Evolutionary conservation across 2,888 invertebrate genomes (phyloP).

Genomic region (Polyommatus iphigenia): DNA sequence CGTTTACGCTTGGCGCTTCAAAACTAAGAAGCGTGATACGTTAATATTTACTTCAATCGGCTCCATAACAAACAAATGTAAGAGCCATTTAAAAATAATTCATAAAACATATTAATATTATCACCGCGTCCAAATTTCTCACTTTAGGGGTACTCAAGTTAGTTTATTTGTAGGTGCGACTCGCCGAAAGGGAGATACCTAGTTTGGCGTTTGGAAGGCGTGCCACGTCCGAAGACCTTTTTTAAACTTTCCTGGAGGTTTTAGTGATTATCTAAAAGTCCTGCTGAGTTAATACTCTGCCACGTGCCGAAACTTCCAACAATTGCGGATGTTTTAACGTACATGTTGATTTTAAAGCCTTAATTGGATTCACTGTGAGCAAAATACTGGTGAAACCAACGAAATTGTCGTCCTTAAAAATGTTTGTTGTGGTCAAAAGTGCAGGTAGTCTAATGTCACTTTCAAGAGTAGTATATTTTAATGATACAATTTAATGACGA

Average conservation of each 20-base stretch:
- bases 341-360: background rate
- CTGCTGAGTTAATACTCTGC: background rate
- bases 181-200: constrained; percentile 74
- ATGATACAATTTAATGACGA: too few relatives aligned
- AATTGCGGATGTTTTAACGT: background rate
- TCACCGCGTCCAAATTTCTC: constrained; percentile 14
- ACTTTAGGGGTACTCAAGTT: constrained; percentile 44
- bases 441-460: too few relatives aligned
- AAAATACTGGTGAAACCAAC: background rate
- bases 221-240: constrained; percentile 60
- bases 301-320: background rate
- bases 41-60: too few relatives aligned
- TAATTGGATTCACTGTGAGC: background rate
- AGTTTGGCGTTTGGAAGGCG: constrained; percentile 58
- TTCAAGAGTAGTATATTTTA: too few relatives aligned
- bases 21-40: too few relatives aligned
- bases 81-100: too few relatives aligned
- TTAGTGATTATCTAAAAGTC: constrained; percentile 44
- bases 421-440: background rate
- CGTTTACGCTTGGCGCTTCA: too few relatives aligned
- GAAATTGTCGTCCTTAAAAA: background rate
- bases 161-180: constrained; percentile 72
- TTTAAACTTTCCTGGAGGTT: constrained; percentile 52
- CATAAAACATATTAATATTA: background rate
- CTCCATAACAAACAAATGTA: too few relatives aligned